phyloP scores from a whole-genome alignment of 2,113 vertebrate genomes.

The Columba janthina region DNA sequence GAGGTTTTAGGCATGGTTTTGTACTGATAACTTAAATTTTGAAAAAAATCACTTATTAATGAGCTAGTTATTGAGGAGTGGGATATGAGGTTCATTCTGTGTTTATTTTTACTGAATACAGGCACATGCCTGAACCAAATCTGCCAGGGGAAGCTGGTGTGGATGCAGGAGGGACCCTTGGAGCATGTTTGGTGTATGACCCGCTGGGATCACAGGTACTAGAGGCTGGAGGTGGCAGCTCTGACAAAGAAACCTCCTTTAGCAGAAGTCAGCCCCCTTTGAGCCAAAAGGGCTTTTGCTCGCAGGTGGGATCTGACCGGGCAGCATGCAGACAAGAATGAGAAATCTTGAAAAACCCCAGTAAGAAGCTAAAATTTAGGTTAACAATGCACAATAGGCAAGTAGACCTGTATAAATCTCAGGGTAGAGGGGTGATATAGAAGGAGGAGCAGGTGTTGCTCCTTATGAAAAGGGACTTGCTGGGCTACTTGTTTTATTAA shows the following conservation, averaged over 20 bases:
- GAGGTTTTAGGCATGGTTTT: neutral
- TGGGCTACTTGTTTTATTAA: neutral
- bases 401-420: neutral
- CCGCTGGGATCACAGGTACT: accelerated
- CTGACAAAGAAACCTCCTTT: neutral
- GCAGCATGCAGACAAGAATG: neutral
- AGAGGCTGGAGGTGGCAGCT: neutral
- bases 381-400: neutral
- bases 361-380: neutral
- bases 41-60: neutral
- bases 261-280: too few relatives aligned
- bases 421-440: neutral
- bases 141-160: neutral
- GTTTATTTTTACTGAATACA: neutral
- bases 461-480: neutral
- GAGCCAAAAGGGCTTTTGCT: neutral
- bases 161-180: accelerated
- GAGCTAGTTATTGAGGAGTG: neutral
- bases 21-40: neutral
- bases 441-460: neutral
- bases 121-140: neutral
- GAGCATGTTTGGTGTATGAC: accelerated
- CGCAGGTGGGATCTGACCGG: neutral
- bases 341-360: neutral
- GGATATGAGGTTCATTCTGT: neutral